phyloP scores from a whole-genome alignment of 1,140 invertebrate genomes.

The Acromyrmex echinatior region DNA sequence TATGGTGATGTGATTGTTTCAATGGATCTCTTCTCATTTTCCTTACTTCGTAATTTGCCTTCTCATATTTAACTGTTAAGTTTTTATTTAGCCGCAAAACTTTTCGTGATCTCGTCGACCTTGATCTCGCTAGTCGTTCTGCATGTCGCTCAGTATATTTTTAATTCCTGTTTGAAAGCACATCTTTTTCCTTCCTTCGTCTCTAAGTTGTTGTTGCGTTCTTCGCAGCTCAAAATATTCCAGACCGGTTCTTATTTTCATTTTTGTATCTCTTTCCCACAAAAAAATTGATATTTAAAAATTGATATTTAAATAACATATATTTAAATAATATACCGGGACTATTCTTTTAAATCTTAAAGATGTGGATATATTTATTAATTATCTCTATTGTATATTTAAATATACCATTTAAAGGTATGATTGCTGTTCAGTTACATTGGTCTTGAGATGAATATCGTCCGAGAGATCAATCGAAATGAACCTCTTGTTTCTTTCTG shows the following conservation, averaged over 20 bases:
- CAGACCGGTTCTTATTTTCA: background rate
- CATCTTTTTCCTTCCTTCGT: background rate
- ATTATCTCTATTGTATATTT: background rate
- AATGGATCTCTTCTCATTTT: background rate
- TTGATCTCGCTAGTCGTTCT: conserved; percentile 34
- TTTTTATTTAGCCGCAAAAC: conserved; percentile 23
- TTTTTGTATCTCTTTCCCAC: background rate
- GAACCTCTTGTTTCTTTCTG: background rate
- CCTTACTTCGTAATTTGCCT: background rate
- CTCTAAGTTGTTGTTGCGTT: background rate
- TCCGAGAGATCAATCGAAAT: background rate
- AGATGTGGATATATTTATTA: background rate
- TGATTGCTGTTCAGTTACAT: background rate
- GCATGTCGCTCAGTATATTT: conserved; percentile 21
- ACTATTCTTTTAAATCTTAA: too few relatives aligned
- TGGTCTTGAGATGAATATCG: background rate
- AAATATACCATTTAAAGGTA: background rate
- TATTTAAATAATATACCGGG: background rate
- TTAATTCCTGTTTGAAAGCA: conserved; percentile 40
- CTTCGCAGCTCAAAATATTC: background rate
- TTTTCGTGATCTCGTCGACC: conserved; percentile 50
- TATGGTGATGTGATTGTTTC: background rate
- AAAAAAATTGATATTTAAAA: background rate
- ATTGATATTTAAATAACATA: background rate
- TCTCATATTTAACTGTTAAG: background rate